Percentiles rank a stretch among this genome's conserved stretches.
These are phyloP conservation scores for Chydorus sphaericus DNA, from an alignment of 2,888 invertebrate genomes.

Conservation along the genomic window DNA sequence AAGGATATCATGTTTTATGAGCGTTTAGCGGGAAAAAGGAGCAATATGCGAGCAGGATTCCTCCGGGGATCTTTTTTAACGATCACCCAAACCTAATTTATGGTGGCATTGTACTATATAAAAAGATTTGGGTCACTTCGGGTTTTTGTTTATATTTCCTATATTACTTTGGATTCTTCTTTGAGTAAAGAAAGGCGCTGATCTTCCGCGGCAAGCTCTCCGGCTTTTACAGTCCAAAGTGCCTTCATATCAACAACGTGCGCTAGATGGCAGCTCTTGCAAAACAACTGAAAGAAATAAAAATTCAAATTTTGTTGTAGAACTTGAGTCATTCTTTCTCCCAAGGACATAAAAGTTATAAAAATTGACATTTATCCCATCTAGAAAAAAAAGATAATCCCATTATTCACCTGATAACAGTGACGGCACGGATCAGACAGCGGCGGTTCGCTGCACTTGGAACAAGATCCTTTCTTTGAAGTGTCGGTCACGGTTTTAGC, in stretches of 20 bases:
- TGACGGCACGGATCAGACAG: neutral
- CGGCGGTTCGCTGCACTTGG: neutral
- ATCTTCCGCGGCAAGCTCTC: neutral
- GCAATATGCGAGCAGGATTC: neutral
- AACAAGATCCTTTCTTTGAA: neutral
- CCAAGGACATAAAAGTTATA: too few relatives aligned
- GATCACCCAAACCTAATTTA: too few relatives aligned
- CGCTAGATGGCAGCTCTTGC: neutral
- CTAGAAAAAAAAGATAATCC: too few relatives aligned
- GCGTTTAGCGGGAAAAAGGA: neutral
- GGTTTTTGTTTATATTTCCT: too few relatives aligned
- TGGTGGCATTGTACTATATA: too few relatives aligned
- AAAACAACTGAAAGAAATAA: neutral
- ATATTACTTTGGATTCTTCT: slow-evolving; percentile 37
- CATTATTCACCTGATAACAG: neutral
- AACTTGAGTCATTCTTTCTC: too few relatives aligned
- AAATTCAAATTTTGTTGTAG: too few relatives aligned
- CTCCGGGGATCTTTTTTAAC: too few relatives aligned
- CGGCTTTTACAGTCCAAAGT: neutral
- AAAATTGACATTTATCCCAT: too few relatives aligned
- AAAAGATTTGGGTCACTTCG: too few relatives aligned
- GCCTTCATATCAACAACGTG: neutral
- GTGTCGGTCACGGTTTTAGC: too few relatives aligned
- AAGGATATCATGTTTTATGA: neutral
- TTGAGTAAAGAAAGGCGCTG: slow-evolving; percentile 38